phyloP scores from a whole-genome alignment of 2,888 invertebrate species.

The Drosophila conformis region DNA sequence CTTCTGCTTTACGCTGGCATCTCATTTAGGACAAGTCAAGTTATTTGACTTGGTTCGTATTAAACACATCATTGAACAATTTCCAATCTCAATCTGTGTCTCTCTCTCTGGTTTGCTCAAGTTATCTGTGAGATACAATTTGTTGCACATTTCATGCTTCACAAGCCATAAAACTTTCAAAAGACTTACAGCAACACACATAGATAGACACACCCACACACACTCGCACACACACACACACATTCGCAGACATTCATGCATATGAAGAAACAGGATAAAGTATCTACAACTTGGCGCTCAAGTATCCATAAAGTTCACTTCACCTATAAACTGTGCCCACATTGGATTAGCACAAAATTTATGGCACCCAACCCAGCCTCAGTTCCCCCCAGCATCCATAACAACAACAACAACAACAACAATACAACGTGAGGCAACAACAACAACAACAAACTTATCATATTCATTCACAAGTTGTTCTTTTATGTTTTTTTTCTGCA shows the following conservation, averaged over 20 bases:
- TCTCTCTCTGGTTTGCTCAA: not conserved
- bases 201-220: slow-evolving; percentile 1
- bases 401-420: slow-evolving; percentile 32
- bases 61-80: slow-evolving; percentile 30
- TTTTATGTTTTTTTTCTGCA: slow-evolving; percentile 17
- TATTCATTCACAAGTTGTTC: slow-evolving; percentile 73
- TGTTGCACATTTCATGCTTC: slow-evolving; percentile 76
- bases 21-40: slow-evolving; percentile 27
- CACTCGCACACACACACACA: not conserved
- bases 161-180: slow-evolving; percentile 72
- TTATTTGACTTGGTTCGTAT: slow-evolving; percentile 39
- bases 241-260: slow-evolving; percentile 44
- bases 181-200: slow-evolving; percentile 15
- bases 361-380: slow-evolving; percentile 42
- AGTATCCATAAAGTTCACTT: slow-evolving; percentile 79
- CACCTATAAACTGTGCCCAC: slow-evolving; percentile 74
- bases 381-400: not conserved
- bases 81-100: not conserved
- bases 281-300: slow-evolving; percentile 62
- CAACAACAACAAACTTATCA: slow-evolving; percentile 67
- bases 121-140: slow-evolving; percentile 55
- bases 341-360: slow-evolving; percentile 77
- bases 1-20: not conserved
- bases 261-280: slow-evolving; percentile 51
- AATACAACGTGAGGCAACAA: slow-evolving; percentile 8